Conservation (phyloP, 2,797 vertebrate species). For the Cynodonichthys magdalenae region DNA sequence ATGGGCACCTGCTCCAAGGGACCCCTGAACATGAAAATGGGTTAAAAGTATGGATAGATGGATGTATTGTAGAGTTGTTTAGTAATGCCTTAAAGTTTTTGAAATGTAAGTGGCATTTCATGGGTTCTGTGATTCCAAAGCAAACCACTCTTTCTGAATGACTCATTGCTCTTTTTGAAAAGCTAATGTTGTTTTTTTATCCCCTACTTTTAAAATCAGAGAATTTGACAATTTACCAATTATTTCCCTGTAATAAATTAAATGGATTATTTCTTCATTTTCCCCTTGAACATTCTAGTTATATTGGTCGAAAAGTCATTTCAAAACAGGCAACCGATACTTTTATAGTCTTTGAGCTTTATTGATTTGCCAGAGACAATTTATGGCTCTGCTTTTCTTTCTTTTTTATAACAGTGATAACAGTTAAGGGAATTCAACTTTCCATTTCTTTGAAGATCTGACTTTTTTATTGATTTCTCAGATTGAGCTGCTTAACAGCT, state of each 20-base stretch:
- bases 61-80: too few relatives aligned
- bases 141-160: background rate
- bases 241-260: background rate
- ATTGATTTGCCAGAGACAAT: slow-evolving; percentile 11
- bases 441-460: slow-evolving; percentile 19
- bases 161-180: background rate
- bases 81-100: background rate
- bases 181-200: background rate
- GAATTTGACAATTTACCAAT: background rate
- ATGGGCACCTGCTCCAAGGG: too few relatives aligned
- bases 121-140: background rate
- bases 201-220: background rate
- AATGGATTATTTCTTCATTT: background rate
- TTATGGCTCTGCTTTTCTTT: slow-evolving; percentile 17
- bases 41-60: too few relatives aligned
- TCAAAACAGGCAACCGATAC: background rate
- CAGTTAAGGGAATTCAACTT: slow-evolving; percentile 3
- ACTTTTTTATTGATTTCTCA: slow-evolving; percentile 28
- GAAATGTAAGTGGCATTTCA: background rate
- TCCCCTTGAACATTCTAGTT: background rate
- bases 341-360: background rate
- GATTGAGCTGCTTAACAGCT: slow-evolving; percentile 22
- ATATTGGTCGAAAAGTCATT: background rate
- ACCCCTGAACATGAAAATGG: too few relatives aligned
- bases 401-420: background rate